These are phyloP conservation scores for Neolamprologus multifasciatus DNA, from an alignment of 2,797 vertebrate species.

Conservation along the genomic window DNA sequence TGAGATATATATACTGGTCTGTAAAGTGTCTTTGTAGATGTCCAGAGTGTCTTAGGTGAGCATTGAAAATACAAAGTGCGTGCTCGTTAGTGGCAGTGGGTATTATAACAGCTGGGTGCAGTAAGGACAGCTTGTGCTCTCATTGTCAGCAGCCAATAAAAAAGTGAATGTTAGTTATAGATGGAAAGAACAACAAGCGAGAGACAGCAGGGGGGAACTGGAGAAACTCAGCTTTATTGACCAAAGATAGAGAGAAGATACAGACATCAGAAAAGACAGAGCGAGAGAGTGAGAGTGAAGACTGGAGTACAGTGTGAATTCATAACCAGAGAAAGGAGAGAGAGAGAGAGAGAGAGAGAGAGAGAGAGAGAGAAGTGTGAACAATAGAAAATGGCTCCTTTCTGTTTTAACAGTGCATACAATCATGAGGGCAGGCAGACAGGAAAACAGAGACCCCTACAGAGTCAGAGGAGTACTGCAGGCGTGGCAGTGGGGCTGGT, in stretches of 20 bases:
- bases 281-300: neutral
- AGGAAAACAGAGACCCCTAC: conserved; percentile 48
- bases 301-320: neutral
- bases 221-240: conserved; percentile 75
- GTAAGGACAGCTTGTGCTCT: conserved; percentile 38
- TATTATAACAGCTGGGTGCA: conserved; percentile 51
- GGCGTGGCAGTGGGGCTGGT: conserved; percentile 61
- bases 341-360: neutral
- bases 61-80: neutral
- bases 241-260: conserved; percentile 62
- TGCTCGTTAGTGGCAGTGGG: conserved; percentile 55
- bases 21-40: neutral
- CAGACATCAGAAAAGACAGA: conserved; percentile 49
- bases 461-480: conserved; percentile 56
- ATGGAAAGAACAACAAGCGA: conserved; percentile 70
- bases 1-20: neutral
- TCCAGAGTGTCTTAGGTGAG: neutral
- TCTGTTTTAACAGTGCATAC: conserved; percentile 58
- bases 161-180: conserved; percentile 66
- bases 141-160: conserved; percentile 53
- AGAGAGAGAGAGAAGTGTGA: conserved; percentile 14
- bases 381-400: conserved; percentile 70
- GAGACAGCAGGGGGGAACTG: conserved; percentile 68
- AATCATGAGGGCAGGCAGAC: conserved; percentile 54
- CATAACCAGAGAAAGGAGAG: neutral